phyloP scores from a whole-genome alignment of 2,113 vertebrate genomes.

The Xiphias gladius region DNA sequence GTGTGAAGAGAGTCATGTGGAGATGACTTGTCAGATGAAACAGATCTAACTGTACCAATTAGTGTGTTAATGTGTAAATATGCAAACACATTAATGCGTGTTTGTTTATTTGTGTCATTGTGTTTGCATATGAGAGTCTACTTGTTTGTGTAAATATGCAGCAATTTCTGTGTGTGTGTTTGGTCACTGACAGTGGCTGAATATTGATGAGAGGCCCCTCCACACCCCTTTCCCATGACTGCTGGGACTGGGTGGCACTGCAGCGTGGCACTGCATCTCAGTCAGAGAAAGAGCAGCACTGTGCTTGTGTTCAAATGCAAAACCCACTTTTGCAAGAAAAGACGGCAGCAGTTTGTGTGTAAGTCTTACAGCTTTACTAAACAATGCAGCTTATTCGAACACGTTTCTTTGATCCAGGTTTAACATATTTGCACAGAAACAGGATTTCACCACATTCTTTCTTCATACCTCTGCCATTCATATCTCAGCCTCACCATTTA shows the following conservation, averaged over 20 bases:
- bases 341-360: conserved; percentile 1
- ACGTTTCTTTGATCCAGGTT: conserved; percentile 14
- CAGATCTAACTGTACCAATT: conserved; percentile 25
- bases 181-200: conserved; percentile 60
- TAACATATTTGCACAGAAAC: background rate
- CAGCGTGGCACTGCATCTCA: conserved; percentile 58
- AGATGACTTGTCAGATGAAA: conserved; percentile 30
- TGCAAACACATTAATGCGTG: background rate
- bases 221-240: conserved; percentile 67
- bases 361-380: background rate
- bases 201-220: conserved; percentile 81
- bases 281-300: conserved; percentile 64
- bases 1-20: conserved; percentile 37
- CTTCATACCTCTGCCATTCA: background rate
- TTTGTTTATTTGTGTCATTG: conserved; percentile 29
- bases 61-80: conserved; percentile 23
- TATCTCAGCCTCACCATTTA: background rate
- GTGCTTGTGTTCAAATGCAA: conserved; percentile 58
- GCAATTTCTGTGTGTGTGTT: conserved; percentile 53
- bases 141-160: conserved; percentile 45
- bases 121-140: conserved; percentile 4
- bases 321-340: conserved; percentile 18
- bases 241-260: conserved; percentile 73
- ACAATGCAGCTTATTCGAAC: conserved; percentile 15
- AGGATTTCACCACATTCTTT: conserved; percentile 5